Conservation (phyloP, 2,888 invertebrate species). For the Calliopum simillimum region DNA sequence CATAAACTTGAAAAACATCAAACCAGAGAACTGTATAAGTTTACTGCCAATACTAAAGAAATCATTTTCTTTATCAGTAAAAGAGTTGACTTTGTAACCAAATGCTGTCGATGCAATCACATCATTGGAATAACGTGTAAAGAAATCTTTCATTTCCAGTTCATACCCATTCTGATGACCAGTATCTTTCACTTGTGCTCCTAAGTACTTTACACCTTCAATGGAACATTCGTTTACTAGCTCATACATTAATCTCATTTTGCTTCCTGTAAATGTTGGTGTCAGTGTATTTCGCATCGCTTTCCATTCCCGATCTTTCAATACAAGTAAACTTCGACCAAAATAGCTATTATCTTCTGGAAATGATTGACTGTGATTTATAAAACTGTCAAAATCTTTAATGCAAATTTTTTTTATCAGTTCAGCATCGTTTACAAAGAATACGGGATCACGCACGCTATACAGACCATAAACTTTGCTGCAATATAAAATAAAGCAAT, state of each 20-base stretch:
- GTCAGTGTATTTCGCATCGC: conserved; percentile 67
- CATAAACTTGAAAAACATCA: conserved; percentile 49
- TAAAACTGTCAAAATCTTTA: conserved; percentile 65
- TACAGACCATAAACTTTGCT: conserved; percentile 66
- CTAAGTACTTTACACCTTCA: conserved; percentile 52
- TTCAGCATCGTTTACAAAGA: conserved; percentile 61
- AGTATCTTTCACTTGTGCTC: conserved; percentile 11
- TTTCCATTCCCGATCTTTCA: conserved; percentile 60
- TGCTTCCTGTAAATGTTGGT: conserved; percentile 70
- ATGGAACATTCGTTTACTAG: conserved; percentile 56
- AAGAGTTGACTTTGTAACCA: conserved; percentile 70
- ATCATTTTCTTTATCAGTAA: conserved; percentile 68
- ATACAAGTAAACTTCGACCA: conserved; percentile 55
- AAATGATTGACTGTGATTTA: conserved; percentile 66
- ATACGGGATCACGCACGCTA: conserved; percentile 54
- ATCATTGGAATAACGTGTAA: conserved; percentile 62
- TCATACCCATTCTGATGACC: conserved; percentile 48
- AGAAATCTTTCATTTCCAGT: conserved; percentile 58
- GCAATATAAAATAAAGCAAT: conserved; percentile 7
- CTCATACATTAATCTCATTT: conserved; percentile 68
- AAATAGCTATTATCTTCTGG: conserved; percentile 67
- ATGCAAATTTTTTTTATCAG: conserved; percentile 62
- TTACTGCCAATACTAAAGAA: conserved; percentile 66
- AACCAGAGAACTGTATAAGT: conserved; percentile 48
- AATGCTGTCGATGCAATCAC: conserved; percentile 64